Percentiles rank a stretch among this genome's conserved stretches.
These are phyloP conservation scores for Monopterus albus DNA, from an alignment of 2,113 vertebrate species.

Conservation along the genomic window DNA sequence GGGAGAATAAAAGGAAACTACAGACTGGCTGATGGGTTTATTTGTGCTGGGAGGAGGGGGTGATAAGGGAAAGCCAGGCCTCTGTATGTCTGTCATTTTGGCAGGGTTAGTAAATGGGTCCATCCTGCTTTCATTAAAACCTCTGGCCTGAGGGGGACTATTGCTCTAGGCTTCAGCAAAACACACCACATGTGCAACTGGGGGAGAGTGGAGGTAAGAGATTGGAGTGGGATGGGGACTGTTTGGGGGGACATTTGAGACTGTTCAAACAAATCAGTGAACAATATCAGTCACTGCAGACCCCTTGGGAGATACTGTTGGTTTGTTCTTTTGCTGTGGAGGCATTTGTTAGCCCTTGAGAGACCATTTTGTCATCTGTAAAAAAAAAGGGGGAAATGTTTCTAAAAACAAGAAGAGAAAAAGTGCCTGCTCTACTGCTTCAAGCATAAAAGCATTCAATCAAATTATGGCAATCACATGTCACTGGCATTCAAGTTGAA, in stretches of 20 bases:
- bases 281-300: slow-evolving; percentile 69
- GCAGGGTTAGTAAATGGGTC: slow-evolving; percentile 15
- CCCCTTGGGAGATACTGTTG: slow-evolving; percentile 59
- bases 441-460: slow-evolving; percentile 1
- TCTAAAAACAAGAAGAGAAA: background rate
- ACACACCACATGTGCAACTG: slow-evolving; percentile 65
- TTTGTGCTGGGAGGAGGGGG: slow-evolving; percentile 2
- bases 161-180: slow-evolving; percentile 33
- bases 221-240: slow-evolving; percentile 14
- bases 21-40: slow-evolving; percentile 24
- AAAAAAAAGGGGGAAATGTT: slow-evolving; percentile 6
- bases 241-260: slow-evolving; percentile 69
- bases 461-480: slow-evolving; percentile 25
- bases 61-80: background rate
- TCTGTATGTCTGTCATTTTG: slow-evolving; percentile 43
- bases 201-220: slow-evolving; percentile 14
- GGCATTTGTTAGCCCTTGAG: slow-evolving; percentile 61
- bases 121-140: slow-evolving; percentile 72
- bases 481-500: slow-evolving; percentile 37
- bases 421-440: slow-evolving; percentile 23
- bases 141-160: slow-evolving; percentile 50
- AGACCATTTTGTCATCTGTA: slow-evolving; percentile 38
- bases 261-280: slow-evolving; percentile 81
- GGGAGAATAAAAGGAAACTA: slow-evolving; percentile 30
- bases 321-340: slow-evolving; percentile 63